These are phyloP conservation scores for Psittacula cyanocephala DNA, from an alignment of 2,113 vertebrate genomes.

Conservation along the genomic window DNA sequence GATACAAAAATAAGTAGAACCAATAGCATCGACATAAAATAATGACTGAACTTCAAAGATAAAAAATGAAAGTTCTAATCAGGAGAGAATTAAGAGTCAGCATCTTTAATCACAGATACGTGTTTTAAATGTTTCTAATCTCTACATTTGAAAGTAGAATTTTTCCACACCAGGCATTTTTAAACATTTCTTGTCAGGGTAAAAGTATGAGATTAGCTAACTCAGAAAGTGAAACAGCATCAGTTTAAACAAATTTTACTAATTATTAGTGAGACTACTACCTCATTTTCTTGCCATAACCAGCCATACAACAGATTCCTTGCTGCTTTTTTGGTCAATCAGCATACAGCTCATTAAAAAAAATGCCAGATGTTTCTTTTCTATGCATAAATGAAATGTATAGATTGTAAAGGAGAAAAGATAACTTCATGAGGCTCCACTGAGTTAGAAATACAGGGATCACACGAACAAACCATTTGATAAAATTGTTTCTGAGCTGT, in stretches of 20 bases:
- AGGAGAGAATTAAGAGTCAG: background rate
- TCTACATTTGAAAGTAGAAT: background rate
- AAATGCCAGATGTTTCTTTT: slow-evolving; percentile 42
- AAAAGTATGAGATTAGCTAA: background rate
- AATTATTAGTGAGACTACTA: background rate
- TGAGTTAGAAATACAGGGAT: background rate
- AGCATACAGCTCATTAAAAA: background rate
- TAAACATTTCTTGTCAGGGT: background rate
- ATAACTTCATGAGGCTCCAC: background rate
- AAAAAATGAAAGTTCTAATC: slow-evolving; percentile 7
- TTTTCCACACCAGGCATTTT: background rate
- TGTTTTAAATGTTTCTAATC: background rate
- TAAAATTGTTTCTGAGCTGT: background rate
- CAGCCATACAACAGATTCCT: slow-evolving; percentile 23
- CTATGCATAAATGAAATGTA: background rate
- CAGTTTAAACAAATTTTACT: background rate
- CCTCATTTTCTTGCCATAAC: slow-evolving; percentile 29
- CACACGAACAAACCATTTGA: background rate
- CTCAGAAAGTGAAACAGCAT: background rate
- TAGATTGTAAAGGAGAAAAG: background rate
- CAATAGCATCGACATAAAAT: background rate
- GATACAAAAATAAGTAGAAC: background rate
- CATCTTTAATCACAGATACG: background rate
- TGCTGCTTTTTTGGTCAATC: background rate
- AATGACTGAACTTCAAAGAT: slow-evolving; percentile 22